Evolutionary conservation across 2,113 vertebrate genomes (phyloP).

Genomic region (Gambusia holbrooki): DNA sequence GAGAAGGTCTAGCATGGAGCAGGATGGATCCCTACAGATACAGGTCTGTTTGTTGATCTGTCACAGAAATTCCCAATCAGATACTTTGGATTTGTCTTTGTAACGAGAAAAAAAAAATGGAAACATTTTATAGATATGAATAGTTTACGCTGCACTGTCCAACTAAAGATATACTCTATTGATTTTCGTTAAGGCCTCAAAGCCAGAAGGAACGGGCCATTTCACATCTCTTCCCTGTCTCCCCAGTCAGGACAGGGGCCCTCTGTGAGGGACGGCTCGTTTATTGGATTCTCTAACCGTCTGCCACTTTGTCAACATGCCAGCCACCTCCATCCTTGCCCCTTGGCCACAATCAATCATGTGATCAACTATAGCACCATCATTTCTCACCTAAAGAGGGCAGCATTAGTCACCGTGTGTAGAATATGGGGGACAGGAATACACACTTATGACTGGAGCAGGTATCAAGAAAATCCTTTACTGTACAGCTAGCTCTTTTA

Average conservation of each 20-base stretch:
- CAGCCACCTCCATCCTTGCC: slow-evolving; percentile 11
- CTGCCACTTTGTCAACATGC: slow-evolving; percentile 34
- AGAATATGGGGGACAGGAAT: background rate
- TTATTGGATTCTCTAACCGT: slow-evolving; percentile 37
- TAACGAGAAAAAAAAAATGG: no score
- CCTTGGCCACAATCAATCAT: slow-evolving; percentile 27
- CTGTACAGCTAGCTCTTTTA: slow-evolving; percentile 4
- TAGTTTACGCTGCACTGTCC: background rate
- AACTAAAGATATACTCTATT: background rate
- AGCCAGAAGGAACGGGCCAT: background rate
- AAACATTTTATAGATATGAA: background rate
- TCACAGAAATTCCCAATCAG: no score
- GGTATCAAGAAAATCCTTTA: background rate
- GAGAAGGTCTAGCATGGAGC: no score
- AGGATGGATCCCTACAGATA: no score
- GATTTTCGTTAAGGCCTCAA: background rate
- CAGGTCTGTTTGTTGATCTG: no score
- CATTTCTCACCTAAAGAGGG: slow-evolving; percentile 31
- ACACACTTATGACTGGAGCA: background rate
- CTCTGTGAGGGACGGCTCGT: slow-evolving; percentile 24
- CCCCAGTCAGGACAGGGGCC: slow-evolving; percentile 27
- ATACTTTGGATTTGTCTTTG: no score
- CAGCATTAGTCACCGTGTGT: background rate
- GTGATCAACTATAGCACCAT: background rate
- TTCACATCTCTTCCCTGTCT: slow-evolving; percentile 5